phyloP scores from a whole-genome alignment of 2,888 invertebrate genomes.

The Spicauda simplicius region DNA sequence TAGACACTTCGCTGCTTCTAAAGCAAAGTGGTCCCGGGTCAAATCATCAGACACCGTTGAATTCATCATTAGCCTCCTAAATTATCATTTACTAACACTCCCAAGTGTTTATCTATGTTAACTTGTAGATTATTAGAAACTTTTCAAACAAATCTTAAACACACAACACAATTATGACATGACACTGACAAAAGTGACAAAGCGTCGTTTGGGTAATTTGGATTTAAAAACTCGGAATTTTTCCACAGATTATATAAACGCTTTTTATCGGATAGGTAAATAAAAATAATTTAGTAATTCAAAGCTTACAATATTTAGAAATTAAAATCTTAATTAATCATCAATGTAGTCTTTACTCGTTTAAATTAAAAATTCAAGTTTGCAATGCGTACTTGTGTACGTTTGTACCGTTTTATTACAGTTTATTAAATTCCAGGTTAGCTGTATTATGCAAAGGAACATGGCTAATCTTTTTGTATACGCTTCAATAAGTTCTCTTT shows the following conservation, averaged over 20 bases:
- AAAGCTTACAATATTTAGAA: too few species aligned
- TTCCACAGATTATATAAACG: not conserved
- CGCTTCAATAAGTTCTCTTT: too few species aligned
- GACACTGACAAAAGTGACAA: constrained; percentile 34
- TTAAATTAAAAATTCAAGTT: too few species aligned
- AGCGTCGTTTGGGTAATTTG: constrained; percentile 50
- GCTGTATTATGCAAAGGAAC: too few species aligned
- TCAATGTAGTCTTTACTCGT: too few species aligned
- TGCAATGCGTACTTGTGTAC: too few species aligned
- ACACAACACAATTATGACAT: constrained; percentile 8
- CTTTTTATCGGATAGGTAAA: too few species aligned
- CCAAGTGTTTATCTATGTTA: constrained; percentile 35
- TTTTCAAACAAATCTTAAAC: constrained; percentile 18
- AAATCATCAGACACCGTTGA: constrained; percentile 73
- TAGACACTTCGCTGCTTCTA: constrained; percentile 68
- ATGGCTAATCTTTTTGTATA: too few species aligned
- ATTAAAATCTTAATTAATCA: too few species aligned
- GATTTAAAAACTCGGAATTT: constrained; percentile 49
- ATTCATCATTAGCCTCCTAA: constrained; percentile 72
- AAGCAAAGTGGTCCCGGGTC: constrained; percentile 69
- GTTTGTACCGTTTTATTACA: too few species aligned
- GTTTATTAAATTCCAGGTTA: too few species aligned
- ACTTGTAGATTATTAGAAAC: constrained; percentile 41
- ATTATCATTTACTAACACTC: constrained; percentile 49
- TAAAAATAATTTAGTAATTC: too few species aligned